These are phyloP conservation scores for Coenonympha glycerion DNA, from an alignment of 2,888 invertebrate species.

Conservation along the genomic window DNA sequence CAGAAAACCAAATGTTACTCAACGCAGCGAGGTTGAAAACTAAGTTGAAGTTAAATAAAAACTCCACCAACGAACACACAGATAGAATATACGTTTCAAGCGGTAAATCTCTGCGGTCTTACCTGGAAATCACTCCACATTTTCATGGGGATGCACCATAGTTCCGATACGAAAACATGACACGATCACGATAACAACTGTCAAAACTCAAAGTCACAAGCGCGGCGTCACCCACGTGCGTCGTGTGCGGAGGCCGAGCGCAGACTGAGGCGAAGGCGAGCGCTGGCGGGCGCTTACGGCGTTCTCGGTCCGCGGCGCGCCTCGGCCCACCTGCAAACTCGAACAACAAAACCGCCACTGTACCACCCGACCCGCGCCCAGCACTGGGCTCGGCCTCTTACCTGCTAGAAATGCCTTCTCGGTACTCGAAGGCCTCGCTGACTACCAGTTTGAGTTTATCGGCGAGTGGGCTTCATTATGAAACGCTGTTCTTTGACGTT, in stretches of 20 bases:
- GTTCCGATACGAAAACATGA: conserved; percentile 75
- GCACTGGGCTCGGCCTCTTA: conserved; percentile 25
- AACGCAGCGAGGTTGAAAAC: conserved; percentile 15
- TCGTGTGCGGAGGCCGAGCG: conserved; percentile 62
- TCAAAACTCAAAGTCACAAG: conserved; percentile 70
- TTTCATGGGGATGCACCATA: conserved; percentile 76
- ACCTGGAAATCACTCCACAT: conserved; percentile 77
- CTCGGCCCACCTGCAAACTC: conserved; percentile 69
- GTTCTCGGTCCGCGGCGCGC: conserved; percentile 42
- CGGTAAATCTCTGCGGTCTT: conserved; percentile 33
- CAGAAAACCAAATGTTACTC: conserved; percentile 16
- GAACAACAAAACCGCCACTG: conserved; percentile 60
- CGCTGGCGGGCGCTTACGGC: conserved; percentile 30
- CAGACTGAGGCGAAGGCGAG: conserved; percentile 58
- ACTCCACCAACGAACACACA: not conserved
- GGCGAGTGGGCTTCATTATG: conserved; percentile 30
- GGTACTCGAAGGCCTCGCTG: not conserved
- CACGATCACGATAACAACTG: conserved; percentile 75
- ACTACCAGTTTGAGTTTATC: not conserved
- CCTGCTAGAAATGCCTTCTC: conserved; percentile 44
- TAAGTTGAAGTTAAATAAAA: conserved; percentile 15
- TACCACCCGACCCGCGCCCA: conserved; percentile 13
- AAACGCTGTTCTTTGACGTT: not conserved
- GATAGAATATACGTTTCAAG: not conserved
- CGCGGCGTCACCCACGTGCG: conserved; percentile 61